Base-by-base conservation (phyloP, 1,140 invertebrate genomes). In the Drosophila jambulina region DNA sequence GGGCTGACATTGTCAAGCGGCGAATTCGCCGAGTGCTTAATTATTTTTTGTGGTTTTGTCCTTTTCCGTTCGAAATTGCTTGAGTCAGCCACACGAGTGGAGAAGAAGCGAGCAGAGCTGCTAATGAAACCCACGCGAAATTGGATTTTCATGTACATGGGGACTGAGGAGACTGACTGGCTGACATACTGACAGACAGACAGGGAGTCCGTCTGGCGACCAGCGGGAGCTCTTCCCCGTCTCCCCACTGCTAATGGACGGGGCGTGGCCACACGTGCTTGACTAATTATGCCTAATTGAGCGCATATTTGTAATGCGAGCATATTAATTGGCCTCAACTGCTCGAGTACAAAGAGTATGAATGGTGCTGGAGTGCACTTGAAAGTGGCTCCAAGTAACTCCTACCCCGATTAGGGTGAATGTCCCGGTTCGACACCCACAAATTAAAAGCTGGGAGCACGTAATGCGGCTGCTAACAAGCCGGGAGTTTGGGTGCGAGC, bases 111-210 rank as follows among this genome's bases (percentile, higher is more conserved):
- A 40, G 43, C 25, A 32, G 58, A 70, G 54, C 78, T 90, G 85
- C 85, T 88, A 88, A 88, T 88, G 85, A 90, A 88, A 90, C 75
- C 75, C 51, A 84, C 49, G 85, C 78, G 67, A 88, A 90, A 88
- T 88, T 88, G 85, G 85, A 88, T 88, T 88, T 90, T 84, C 85
- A 85, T 88, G 85, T 90, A 90, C 67, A 85, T 69, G 80, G 71
- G 17, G 46, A 25, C 45, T 46, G 45, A 23, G 43, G 25, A 51
- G 58, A 54, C 51, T 54, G 34, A 48, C 32, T 51, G 27, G 19
- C 29, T 21, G 49, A 45, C 46, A 48, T 25, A 10, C 48, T 29
- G 38, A 19, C 29, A 53, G 60, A 25, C 32, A 58, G 42, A 21
- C 42, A 43, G 46, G 62, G 48, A 48, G 74, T 27, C 54, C 40